Evolutionary conservation across 2,888 invertebrate genomes (phyloP), one percentile per base, ranked within the genome.

Genomic region (Agrilus cyanescens): DNA sequence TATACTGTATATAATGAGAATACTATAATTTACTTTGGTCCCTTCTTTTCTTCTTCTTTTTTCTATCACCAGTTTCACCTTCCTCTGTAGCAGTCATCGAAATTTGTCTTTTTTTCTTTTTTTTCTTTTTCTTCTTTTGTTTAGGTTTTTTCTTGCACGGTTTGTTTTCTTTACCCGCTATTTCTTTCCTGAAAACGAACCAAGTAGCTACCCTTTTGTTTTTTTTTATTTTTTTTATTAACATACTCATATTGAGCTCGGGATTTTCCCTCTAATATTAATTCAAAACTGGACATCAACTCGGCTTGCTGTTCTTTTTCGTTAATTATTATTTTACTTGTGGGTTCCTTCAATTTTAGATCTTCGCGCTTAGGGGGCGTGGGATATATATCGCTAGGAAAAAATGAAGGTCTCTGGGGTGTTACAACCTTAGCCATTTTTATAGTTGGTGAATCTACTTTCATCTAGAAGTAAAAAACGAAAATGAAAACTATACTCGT

Each of bases 271-370:
- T 43, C 44, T 34, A 49, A 59, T 8, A 61, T 55, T 45, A 60
- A 47, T 51, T 60, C 58, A 18, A 60, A 61, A 44, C 61, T 61
- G 36, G 60, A 60, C 25, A 55, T 55, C 40, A 51, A 54, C 0
- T 31, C 39, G 8, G 25, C 32, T 7, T 36, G 25, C 16, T 37
- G 20, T 12, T 25, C 8, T 2, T 50, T 51, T 41, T 49, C 57
- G 41, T 66, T 66, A 13, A 67, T 55, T 43, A 59, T 51, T 38
- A 66, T 63, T 3, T 65, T 65, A 48, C 65, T 66, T 49, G 59
- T 62, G 0, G 65, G 65, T 48, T 62, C 57, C 38, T 54, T 54
- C n/a, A 57, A 30, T 8, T 53, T 50, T 6, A 66, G 45, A 12
- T 59, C 52, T 2, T 55, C 53, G 12, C 46, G 43, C 1, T 54